Conservation (phyloP, 53 echinoderm and acorn worm genomes). For the Paelopatides confundens region DNA sequence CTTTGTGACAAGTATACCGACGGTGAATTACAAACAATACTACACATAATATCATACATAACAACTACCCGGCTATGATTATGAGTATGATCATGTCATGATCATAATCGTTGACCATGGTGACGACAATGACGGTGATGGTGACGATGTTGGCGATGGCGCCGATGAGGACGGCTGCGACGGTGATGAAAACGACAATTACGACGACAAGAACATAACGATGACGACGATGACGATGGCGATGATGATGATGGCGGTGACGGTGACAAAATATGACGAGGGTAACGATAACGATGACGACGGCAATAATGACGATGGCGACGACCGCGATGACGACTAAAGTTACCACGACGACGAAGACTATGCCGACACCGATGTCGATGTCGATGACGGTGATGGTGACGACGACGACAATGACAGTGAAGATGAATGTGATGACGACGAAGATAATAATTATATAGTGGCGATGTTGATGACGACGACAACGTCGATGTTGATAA, state of each 20-base stretch:
- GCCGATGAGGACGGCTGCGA: background rate
- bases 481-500: background rate
- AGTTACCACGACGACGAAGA: background rate
- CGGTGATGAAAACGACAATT: background rate
- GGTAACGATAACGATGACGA: constrained; percentile 2
- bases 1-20: too few species aligned
- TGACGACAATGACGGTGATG: background rate
- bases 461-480: background rate
- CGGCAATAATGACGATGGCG: background rate
- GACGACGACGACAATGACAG: background rate
- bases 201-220: background rate
- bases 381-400: background rate
- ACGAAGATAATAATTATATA: background rate
- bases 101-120: too few species aligned
- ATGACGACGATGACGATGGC: background rate
- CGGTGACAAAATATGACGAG: background rate
- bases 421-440: background rate
- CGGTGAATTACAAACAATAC: too few species aligned
- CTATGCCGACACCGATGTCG: background rate
- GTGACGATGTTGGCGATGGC: background rate
- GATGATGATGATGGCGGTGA: background rate
- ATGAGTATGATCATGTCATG: too few species aligned
- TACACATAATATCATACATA: too few species aligned
- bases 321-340: background rate
- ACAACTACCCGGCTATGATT: too few species aligned